Conservation (phyloP, 2,113 vertebrate genomes). For the Mandrillus leucophaeus region DNA sequence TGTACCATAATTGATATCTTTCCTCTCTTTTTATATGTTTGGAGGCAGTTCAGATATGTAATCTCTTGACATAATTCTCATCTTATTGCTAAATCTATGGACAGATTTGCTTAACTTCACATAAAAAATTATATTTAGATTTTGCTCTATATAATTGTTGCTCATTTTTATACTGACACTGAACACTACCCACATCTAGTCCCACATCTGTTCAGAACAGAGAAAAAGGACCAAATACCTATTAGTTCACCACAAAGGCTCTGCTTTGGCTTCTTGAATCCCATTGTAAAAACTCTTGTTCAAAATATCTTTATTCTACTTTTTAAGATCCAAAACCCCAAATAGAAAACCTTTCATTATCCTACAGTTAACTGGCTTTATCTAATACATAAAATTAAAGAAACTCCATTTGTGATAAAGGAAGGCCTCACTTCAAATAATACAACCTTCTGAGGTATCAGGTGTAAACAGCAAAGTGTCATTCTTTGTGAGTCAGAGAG, state of each 20-base stretch:
- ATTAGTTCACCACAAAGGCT: conserved; percentile 17
- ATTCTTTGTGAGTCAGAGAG: neutral
- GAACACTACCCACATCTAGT: neutral
- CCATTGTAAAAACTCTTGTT: neutral
- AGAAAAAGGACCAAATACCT: neutral
- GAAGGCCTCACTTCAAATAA: neutral
- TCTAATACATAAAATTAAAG: neutral
- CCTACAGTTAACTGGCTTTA: neutral
- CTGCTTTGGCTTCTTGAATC: neutral
- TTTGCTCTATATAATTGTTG: neutral
- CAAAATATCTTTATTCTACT: neutral
- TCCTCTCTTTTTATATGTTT: neutral
- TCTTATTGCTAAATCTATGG: neutral
- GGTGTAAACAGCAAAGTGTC: neutral
- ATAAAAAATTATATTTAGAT: neutral
- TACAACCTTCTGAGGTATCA: neutral
- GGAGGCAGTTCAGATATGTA: neutral
- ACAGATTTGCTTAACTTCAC: neutral
- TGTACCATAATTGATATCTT: neutral
- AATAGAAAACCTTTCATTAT: neutral
- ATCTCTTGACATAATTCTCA: neutral
- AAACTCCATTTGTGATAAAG: neutral
- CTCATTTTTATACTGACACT: neutral
- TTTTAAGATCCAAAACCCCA: neutral
- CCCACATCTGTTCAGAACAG: neutral